These are phyloP conservation scores for Formica aserva DNA, from an alignment of 2,888 invertebrate species.

Conservation along the genomic window DNA sequence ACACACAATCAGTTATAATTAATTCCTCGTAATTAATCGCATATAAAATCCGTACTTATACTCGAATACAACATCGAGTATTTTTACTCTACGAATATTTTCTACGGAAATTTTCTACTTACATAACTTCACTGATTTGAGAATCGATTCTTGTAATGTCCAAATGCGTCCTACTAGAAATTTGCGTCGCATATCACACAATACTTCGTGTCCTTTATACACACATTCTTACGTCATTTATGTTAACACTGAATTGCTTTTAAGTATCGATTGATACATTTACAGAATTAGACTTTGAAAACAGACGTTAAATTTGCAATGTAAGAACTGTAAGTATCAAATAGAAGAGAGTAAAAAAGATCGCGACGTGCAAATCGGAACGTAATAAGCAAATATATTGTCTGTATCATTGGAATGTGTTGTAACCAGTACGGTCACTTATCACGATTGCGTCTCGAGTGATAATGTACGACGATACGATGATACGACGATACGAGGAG, in stretches of 20 bases:
- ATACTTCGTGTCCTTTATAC: neutral
- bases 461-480: neutral
- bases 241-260: neutral
- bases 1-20: neutral
- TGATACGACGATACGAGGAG: neutral
- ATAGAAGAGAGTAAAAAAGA: neutral
- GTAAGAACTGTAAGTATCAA: neutral
- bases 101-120: neutral
- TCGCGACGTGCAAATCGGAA: neutral
- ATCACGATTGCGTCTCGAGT: neutral
- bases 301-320: neutral
- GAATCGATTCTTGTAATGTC: neutral
- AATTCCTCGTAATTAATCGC: constrained; percentile 1
- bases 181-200: neutral
- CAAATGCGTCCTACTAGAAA: neutral
- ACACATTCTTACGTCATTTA: neutral
- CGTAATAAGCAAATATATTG: neutral
- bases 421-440: neutral
- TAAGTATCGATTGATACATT: neutral
- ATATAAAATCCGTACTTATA: neutral
- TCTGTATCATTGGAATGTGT: neutral
- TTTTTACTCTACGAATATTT: neutral
- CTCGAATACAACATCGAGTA: neutral
- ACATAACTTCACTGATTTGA: neutral
- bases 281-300: neutral